phyloP scores from a whole-genome alignment of 2,113 vertebrate species.

The Callipepla californica region DNA sequence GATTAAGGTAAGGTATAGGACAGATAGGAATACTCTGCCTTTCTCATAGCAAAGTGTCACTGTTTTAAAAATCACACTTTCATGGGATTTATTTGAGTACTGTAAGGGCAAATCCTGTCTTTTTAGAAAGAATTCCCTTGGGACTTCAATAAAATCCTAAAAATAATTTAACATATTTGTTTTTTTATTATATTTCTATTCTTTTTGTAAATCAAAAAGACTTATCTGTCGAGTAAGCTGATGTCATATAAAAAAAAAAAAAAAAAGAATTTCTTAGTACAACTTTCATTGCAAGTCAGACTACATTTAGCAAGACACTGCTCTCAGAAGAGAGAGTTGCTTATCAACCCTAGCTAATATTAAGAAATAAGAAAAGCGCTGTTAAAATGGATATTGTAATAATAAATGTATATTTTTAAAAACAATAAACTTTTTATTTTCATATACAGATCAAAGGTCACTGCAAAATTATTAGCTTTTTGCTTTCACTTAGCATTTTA shows the following conservation, averaged over 20 bases:
- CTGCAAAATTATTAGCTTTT: not conserved
- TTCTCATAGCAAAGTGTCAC: not conserved
- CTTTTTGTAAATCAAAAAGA: slow-evolving; percentile 67
- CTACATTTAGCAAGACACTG: not conserved
- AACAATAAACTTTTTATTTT: not conserved
- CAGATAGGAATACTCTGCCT: slow-evolving; percentile 32
- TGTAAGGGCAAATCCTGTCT: slow-evolving; percentile 58
- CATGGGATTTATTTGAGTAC: slow-evolving; percentile 61
- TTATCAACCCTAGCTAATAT: not conserved
- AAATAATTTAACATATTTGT: slow-evolving; percentile 72
- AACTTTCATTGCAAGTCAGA: not conserved
- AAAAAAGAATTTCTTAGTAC: not conserved
- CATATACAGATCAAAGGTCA: not conserved
- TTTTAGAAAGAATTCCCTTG: slow-evolving; percentile 57
- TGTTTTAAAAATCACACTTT: slow-evolving; percentile 65
- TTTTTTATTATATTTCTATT: slow-evolving; percentile 56
- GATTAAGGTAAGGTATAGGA: slow-evolving; percentile 14
- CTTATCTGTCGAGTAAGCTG: slow-evolving; percentile 41
- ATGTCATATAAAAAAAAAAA: not conserved
- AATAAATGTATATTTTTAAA: not conserved
- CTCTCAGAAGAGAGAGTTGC: not conserved
- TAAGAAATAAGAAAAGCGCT: not conserved
- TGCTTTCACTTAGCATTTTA: not conserved
- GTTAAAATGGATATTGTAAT: not conserved
- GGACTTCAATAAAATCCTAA: slow-evolving; percentile 51